Evolutionary conservation across 2,113 vertebrate species (phyloP).

Genomic region (Xiphias gladius): DNA sequence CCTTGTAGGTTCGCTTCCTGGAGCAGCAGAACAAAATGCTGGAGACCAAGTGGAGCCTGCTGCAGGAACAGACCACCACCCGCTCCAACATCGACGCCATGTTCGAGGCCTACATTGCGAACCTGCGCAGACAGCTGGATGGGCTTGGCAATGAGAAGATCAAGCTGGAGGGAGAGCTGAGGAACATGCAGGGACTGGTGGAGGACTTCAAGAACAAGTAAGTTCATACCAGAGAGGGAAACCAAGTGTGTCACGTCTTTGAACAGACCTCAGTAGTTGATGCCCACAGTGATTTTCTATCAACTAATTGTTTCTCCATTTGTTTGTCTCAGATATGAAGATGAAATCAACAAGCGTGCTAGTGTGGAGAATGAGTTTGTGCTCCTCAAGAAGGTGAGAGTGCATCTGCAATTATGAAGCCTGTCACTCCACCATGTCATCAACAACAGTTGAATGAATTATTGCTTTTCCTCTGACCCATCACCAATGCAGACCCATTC

Average conservation of each 20-base stretch:
- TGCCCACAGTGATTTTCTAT: background rate
- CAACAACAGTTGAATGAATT: background rate
- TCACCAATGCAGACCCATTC: background rate
- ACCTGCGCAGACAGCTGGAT: conserved; percentile 90
- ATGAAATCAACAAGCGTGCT: conserved; percentile 95
- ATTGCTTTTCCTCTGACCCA: background rate
- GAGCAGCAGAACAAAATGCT: conserved; percentile 98
- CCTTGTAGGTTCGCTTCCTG: conserved; percentile 90
- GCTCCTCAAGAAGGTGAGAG: conserved; percentile 92
- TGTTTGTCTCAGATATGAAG: conserved; percentile 88
- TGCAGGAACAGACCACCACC: conserved; percentile 90
- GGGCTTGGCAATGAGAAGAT: conserved; percentile 87
- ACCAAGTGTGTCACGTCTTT: background rate
- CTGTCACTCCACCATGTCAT: background rate
- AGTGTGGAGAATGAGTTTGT: conserved; percentile 93
- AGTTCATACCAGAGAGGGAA: conserved; percentile 53
- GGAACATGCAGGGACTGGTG: conserved; percentile 89
- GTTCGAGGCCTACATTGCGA: conserved; percentile 89
- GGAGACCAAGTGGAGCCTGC: conserved; percentile 94
- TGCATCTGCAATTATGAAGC: background rate
- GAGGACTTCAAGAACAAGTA: conserved; percentile 97
- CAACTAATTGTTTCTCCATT: background rate
- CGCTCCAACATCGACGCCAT: conserved; percentile 88
- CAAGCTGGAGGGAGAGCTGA: conserved; percentile 91
- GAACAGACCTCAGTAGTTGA: background rate